A percentile compares a stretch with the other conserved stretches of the same genome.
These are phyloP conservation scores for Andrena minutula DNA, from an alignment of 2,888 invertebrate species.

Conservation along the genomic window DNA sequence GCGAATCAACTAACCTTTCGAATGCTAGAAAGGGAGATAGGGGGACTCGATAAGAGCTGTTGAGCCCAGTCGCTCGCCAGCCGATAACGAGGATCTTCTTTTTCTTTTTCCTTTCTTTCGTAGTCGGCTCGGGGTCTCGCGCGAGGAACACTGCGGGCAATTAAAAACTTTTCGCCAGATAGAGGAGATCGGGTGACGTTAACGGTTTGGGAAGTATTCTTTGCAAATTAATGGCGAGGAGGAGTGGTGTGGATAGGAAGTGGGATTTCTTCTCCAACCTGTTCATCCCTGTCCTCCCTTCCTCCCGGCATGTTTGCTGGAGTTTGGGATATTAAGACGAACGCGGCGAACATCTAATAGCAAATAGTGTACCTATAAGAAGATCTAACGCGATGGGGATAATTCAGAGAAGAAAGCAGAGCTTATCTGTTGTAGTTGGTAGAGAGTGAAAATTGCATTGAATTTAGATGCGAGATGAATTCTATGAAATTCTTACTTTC, in stretches of 20 bases:
- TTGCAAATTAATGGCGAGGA: neutral
- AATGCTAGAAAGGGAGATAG: slow-evolving; percentile 36
- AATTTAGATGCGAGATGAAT: no score
- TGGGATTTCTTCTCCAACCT: neutral
- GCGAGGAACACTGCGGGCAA: neutral
- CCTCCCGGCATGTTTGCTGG: no score
- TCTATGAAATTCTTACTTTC: no score
- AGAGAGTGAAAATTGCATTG: no score
- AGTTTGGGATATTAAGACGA: no score
- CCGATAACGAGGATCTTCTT: slow-evolving; percentile 20
- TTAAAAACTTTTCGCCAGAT: slow-evolving; percentile 11
- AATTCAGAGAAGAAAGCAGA: no score
- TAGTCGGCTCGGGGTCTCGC: neutral
- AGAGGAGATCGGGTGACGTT: neutral
- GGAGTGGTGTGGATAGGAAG: neutral
- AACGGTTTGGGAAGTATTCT: neutral
- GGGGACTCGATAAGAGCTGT: slow-evolving; percentile 10
- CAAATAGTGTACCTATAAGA: no score
- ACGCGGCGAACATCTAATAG: no score
- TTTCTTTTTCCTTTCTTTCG: neutral
- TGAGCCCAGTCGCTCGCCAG: slow-evolving; percentile 5
- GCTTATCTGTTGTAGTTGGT: no score
- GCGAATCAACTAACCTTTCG: slow-evolving; percentile 18
- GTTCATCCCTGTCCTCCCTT: neutral
- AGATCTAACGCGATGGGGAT: no score